These are phyloP conservation scores for Dione juno DNA, from an alignment of 2,888 invertebrate genomes.

Conservation along the genomic window DNA sequence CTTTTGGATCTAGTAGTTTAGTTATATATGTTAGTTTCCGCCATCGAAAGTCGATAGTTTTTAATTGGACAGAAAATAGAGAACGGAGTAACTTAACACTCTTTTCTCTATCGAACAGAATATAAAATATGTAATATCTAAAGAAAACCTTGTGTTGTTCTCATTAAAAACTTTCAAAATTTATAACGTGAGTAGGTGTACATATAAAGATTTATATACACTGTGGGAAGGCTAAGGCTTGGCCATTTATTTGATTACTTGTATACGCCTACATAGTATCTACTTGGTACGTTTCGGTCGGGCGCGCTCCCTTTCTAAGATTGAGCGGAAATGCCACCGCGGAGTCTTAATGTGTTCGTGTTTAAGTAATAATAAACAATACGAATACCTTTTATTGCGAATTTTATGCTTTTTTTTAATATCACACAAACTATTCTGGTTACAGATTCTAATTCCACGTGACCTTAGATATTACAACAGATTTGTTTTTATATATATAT, in stretches of 20 bases:
- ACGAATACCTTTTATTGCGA: not conserved
- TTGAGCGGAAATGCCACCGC: constrained; percentile 23
- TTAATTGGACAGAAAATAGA: too few relatives aligned
- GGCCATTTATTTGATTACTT: constrained; percentile 21
- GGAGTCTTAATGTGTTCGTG: constrained; percentile 4
- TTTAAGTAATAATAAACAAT: not conserved
- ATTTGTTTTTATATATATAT: too few relatives aligned
- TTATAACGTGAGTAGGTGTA: constrained; percentile 8
- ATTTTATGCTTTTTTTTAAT: not conserved
- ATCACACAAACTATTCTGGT: too few relatives aligned
- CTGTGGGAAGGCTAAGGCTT: constrained; percentile 13
- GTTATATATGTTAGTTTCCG: too few relatives aligned
- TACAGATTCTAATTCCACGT: too few relatives aligned
- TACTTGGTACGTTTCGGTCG: constrained; percentile 3
- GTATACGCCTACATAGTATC: constrained; percentile 22
- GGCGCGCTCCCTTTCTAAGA: constrained; percentile 22
- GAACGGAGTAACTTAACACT: too few relatives aligned
- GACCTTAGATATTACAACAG: too few relatives aligned
- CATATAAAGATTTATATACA: constrained; percentile 6
- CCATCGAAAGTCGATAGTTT: too few relatives aligned
- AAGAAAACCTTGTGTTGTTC: not conserved
- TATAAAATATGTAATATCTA: too few relatives aligned
- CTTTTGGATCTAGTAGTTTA: too few relatives aligned
- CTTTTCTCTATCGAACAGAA: too few relatives aligned
- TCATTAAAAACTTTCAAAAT: constrained; percentile 7